Base-by-base conservation (phyloP, 2,797 vertebrate genomes). In the Ispidina lecontei region DNA sequence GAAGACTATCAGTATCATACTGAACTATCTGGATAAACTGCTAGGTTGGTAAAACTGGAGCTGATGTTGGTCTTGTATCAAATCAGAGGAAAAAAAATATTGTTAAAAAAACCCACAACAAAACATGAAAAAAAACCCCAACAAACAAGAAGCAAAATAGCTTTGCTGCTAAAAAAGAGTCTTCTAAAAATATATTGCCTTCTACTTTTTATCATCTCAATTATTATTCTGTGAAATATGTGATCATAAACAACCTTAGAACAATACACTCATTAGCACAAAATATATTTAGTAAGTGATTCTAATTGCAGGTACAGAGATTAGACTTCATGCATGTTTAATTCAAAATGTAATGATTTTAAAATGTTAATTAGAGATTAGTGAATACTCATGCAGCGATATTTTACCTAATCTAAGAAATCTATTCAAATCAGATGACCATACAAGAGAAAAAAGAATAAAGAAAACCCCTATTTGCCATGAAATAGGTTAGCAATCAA, bases 361-460 rank as follows among this genome's bases (percentile, higher is more conserved):
- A 90, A 96, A 94, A 97, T 97, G 91, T 41, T 94, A 95, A 91
- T 95, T 87, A 77, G 84, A 80, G 70, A 94, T 93, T 94, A 94
- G 47, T 93, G 89, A 93, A 87, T 93, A 78, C 44, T 84, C 60
- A 49, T 87, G 68, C 35, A 76, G 39, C 59, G 65, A 71, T 91
- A 92, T 81, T 7, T 84, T 69, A 63, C 52, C 28, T 88, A 87
- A 92, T 84, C 58, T 86, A 76, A 89, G 78, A 65, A 90, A 80
- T 87, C 18, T 68, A 43, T 93, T 82, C 21, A 84, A 63, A 92
- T 89, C 43, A 75, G 25, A 78, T 62, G 15, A 55, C 64, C 15
- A 43, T 46, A 29, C 7, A 65, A 81, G 37, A 56, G 37, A 68
- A 33, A 69, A 59, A 0, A 2, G 2, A 49, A 43, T 28, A 58